Percentiles rank a stretch among this genome's conserved stretches.
These are phyloP conservation scores for Mesochorus sp. DNA, from an alignment of 2,888 invertebrate species.

Conservation along the genomic window DNA sequence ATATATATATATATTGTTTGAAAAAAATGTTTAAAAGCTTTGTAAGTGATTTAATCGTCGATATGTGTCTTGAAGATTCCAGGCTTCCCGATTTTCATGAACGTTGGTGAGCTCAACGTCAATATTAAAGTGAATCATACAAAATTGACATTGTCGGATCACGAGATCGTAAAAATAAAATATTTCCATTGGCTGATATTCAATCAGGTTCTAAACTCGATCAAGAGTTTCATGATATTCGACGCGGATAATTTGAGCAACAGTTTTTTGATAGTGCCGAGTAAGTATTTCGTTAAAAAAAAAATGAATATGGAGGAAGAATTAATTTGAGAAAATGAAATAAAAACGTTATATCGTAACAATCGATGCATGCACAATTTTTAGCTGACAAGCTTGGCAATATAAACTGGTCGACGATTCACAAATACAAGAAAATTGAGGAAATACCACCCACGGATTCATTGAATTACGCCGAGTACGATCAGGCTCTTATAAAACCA, in stretches of 20 bases:
- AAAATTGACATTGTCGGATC: slow-evolving; percentile 80
- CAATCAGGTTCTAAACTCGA: slow-evolving; percentile 86
- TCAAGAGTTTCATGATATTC: slow-evolving; percentile 85
- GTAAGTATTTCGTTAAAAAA: slow-evolving; percentile 65
- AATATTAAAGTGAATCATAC: slow-evolving; percentile 83
- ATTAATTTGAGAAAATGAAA: background rate
- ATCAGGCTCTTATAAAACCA: slow-evolving; percentile 91
- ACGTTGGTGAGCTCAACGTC: slow-evolving; percentile 85
- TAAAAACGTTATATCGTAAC: background rate
- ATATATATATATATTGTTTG: too few relatives aligned
- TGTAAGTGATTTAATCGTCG: background rate
- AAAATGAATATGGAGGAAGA: too few relatives aligned
- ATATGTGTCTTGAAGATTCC: slow-evolving; percentile 78
- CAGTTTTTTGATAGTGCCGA: slow-evolving; percentile 79
- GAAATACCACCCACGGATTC: slow-evolving; percentile 74
- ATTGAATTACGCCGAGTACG: slow-evolving; percentile 82
- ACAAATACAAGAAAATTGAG: slow-evolving; percentile 81
- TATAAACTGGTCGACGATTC: slow-evolving; percentile 86
- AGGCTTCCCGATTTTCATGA: slow-evolving; percentile 89
- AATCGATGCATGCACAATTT: background rate
- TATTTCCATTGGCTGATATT: slow-evolving; percentile 91
- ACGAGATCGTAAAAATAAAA: slow-evolving; percentile 83
- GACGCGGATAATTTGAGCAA: slow-evolving; percentile 84
- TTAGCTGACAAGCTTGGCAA: slow-evolving; percentile 73
- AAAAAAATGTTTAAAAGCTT: background rate